Evolutionary conservation across 2,888 invertebrate genomes (phyloP).

Genomic region (Harpalus rufipes): DNA sequence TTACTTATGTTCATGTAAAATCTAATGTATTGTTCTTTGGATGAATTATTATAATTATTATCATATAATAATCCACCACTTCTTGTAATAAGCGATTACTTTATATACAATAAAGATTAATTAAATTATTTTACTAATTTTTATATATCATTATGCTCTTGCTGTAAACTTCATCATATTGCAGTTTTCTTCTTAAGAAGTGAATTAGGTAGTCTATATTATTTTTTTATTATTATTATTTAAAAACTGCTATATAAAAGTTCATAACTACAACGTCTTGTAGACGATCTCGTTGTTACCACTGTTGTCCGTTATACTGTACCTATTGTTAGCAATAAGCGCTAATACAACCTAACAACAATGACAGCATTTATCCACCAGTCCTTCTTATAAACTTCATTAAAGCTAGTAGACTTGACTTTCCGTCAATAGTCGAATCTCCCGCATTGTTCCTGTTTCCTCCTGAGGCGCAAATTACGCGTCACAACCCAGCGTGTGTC

Average conservation of each 20-base stretch:
- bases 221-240: too few species aligned
- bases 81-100: too few species aligned
- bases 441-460: neutral
- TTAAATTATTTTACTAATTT: too few species aligned
- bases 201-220: too few species aligned
- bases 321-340: neutral
- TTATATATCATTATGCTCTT: too few species aligned
- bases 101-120: too few species aligned
- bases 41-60: too few species aligned
- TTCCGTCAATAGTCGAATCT: constrained; percentile 5
- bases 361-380: neutral
- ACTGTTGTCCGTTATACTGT: neutral
- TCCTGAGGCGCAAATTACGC: constrained; percentile 20
- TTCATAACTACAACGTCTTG: neutral
- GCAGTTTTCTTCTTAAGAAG: too few species aligned
- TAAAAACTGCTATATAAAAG: neutral
- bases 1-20: too few species aligned
- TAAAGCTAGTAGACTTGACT: neutral
- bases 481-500: neutral
- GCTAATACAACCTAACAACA: neutral
- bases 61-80: too few species aligned
- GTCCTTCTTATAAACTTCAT: neutral
- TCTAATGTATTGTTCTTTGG: too few species aligned
- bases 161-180: too few species aligned
- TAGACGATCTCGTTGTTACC: neutral